A percentile compares a stretch with the other conserved stretches of the same genome.
phyloP scores from a whole-genome alignment of 2,113 vertebrate species.

The Gymnocephalus cernua region DNA sequence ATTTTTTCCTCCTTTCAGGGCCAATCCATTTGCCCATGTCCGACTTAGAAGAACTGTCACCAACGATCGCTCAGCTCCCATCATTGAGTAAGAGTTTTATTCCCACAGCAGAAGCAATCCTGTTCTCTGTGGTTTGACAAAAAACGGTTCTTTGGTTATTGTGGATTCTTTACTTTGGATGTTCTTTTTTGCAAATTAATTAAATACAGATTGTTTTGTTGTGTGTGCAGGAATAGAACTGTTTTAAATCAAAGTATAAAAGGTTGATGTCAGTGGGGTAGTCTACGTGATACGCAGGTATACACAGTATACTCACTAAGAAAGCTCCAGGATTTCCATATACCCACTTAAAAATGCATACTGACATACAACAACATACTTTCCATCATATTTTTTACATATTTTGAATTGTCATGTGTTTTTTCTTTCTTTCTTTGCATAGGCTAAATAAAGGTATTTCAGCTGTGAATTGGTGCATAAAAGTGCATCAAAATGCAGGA shows the following conservation, averaged over 20 bases:
- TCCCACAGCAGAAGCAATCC: background rate
- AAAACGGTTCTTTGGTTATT: slow-evolving; percentile 15
- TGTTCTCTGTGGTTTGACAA: slow-evolving; percentile 7
- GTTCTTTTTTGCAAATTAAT: slow-evolving; percentile 24
- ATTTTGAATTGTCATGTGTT: too few relatives aligned
- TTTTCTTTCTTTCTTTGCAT: too few relatives aligned
- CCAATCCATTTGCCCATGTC: slow-evolving; percentile 88
- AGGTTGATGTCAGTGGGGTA: background rate
- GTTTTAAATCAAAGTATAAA: slow-evolving; percentile 13
- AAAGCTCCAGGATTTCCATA: too few relatives aligned
- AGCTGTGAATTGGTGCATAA: background rate
- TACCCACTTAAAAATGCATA: too few relatives aligned
- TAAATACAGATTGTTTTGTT: slow-evolving; percentile 11
- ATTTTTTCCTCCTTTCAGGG: slow-evolving; percentile 66
- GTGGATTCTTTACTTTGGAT: slow-evolving; percentile 33
- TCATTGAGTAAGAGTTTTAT: slow-evolving; percentile 82
- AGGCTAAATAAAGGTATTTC: too few relatives aligned
- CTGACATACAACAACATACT: too few relatives aligned
- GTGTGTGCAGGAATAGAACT: slow-evolving; percentile 8
- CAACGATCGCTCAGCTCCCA: slow-evolving; percentile 89
- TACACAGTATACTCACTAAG: too few relatives aligned
- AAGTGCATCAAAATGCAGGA: background rate
- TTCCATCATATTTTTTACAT: too few relatives aligned
- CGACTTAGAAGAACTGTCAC: slow-evolving; percentile 89
- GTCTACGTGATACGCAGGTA: too few relatives aligned